Conservation (phyloP, 35 echinoderm and acorn worm species). For the Amphiura filiformis region DNA sequence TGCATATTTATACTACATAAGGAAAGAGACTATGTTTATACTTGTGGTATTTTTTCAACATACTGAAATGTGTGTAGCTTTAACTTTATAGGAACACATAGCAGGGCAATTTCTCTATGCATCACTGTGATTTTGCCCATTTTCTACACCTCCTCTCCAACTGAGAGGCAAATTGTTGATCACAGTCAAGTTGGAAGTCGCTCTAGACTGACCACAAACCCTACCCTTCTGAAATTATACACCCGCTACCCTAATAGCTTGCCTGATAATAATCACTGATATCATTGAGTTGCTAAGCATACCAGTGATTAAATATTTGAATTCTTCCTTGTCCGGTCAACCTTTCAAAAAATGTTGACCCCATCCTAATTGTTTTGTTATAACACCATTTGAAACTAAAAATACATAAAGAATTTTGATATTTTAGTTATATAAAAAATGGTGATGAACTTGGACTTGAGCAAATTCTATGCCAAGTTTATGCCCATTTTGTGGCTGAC, state of each 20-base stretch:
- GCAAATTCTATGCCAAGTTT: not conserved
- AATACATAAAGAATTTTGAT: too few relatives aligned
- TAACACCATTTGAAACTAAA: too few relatives aligned
- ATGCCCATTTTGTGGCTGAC: not conserved
- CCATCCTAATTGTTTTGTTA: too few relatives aligned
- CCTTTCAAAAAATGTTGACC: too few relatives aligned
- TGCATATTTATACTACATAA: too few relatives aligned
- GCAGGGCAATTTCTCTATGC: too few relatives aligned
- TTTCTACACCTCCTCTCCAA: not conserved
- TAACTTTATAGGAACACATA: too few relatives aligned
- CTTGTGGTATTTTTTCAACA: too few relatives aligned
- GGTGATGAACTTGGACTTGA: not conserved
- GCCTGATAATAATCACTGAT: not conserved
- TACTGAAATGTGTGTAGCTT: too few relatives aligned
- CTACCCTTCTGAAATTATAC: not conserved
- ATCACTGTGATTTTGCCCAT: not conserved
- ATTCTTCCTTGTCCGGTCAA: not conserved
- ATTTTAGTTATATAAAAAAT: too few relatives aligned
- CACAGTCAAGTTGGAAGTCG: not conserved
- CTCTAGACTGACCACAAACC: not conserved
- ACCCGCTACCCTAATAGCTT: not conserved
- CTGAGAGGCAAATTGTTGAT: conserved; percentile 2
- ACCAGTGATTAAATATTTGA: not conserved
- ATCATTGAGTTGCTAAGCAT: not conserved
- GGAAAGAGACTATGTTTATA: too few relatives aligned